phyloP scores from a whole-genome alignment of 1,140 invertebrate species.

The Parasteatoda tepidariorum region DNA sequence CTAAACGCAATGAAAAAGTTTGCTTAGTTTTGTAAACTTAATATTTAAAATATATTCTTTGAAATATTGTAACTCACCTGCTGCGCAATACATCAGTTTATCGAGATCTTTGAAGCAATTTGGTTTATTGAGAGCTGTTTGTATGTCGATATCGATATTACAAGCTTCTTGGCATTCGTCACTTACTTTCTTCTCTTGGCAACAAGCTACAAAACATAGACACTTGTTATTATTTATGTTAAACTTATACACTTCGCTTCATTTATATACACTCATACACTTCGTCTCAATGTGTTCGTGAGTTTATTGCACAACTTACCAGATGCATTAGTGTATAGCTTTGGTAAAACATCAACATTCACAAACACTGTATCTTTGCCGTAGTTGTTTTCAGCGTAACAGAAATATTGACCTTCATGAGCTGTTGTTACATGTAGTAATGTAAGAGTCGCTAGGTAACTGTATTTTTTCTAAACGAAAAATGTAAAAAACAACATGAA shows the following conservation, averaged over 20 bases:
- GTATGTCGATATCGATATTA: slow-evolving; percentile 82
- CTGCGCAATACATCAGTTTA: slow-evolving; percentile 86
- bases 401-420: slow-evolving; percentile 83
- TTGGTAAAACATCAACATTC: slow-evolving; percentile 36
- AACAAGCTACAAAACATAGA: slow-evolving; percentile 75
- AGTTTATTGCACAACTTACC: no score
- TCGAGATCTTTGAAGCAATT: slow-evolving; percentile 84
- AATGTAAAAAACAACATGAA: background rate
- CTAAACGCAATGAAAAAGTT: no score
- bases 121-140: slow-evolving; percentile 80
- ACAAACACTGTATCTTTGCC: slow-evolving; percentile 75
- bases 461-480: slow-evolving; percentile 70
- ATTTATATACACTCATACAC: no score
- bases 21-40: no score
- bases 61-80: slow-evolving; percentile 71
- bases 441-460: slow-evolving; percentile 78
- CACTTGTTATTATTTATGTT: no score
- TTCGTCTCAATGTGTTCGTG: no score
- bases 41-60: background rate
- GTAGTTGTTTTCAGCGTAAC: slow-evolving; percentile 83
- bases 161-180: slow-evolving; percentile 81
- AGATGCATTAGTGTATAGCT: slow-evolving; percentile 42
- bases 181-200: slow-evolving; percentile 80
- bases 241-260: no score
- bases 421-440: slow-evolving; percentile 77